phyloP scores from a whole-genome alignment of 2,797 vertebrate species.

The Kryptopterus vitreolus region DNA sequence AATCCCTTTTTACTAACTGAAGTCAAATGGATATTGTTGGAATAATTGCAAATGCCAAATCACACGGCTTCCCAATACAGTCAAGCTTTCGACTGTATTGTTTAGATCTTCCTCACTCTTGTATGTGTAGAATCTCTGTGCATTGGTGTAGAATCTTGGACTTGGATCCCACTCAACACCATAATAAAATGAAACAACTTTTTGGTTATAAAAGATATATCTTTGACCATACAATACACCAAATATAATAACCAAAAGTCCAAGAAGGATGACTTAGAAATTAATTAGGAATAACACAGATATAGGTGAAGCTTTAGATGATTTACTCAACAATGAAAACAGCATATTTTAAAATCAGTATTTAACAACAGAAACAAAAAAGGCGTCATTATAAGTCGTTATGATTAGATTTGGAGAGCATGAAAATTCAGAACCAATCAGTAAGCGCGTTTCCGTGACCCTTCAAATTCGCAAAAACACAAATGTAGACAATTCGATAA shows the following conservation, averaged over 20 bases:
- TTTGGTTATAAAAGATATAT: not conserved
- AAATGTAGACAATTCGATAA: no score
- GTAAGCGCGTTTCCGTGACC: no score
- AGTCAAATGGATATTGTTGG: not conserved
- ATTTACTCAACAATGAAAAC: not conserved
- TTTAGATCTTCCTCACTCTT: no score
- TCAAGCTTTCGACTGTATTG: not conserved
- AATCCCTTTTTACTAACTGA: no score
- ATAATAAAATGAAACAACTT: not conserved
- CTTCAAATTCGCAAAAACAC: no score
- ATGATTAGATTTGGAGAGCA: not conserved
- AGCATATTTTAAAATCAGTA: not conserved
- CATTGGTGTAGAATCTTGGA: no score
- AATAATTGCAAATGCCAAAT: not conserved
- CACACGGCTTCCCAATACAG: not conserved
- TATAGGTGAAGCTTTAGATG: not conserved
- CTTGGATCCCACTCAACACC: not conserved
- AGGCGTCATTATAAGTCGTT: not conserved
- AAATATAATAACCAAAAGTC: not conserved
- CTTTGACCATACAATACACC: not conserved
- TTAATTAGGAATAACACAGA: not conserved
- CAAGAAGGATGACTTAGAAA: not conserved
- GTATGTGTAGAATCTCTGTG: no score
- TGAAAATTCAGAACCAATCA: no score
- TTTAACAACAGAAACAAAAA: not conserved